Evolutionary conservation across 2,113 vertebrate species (phyloP).

Genomic region (Todiramphus saurophagus): DNA sequence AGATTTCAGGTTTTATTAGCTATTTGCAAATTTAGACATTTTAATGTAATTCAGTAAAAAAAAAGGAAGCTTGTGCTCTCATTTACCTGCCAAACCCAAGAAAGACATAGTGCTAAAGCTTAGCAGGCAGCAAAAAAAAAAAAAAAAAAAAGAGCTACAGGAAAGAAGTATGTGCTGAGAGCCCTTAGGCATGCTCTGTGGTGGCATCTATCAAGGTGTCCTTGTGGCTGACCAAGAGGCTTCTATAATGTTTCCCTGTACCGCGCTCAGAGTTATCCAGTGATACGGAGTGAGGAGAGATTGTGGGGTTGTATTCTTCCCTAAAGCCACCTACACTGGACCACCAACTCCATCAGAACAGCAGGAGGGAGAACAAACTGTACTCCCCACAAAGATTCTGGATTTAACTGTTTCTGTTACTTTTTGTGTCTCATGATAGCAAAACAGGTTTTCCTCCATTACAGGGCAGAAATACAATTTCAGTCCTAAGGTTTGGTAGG

Average conservation of each 20-base stretch:
- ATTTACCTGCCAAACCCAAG: conserved; percentile 7
- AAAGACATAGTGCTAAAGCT: neutral
- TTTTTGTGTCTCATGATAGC: neutral
- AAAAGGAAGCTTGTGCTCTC: neutral
- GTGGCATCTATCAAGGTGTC: neutral
- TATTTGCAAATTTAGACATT: neutral
- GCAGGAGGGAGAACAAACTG: neutral
- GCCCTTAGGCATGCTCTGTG: neutral
- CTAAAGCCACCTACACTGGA: neutral
- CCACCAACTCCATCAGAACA: neutral
- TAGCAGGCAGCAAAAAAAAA: neutral
- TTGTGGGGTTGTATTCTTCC: neutral
- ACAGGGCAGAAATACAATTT: neutral
- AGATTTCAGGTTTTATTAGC: neutral
- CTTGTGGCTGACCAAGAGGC: neutral
- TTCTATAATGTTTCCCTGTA: neutral
- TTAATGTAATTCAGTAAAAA: neutral
- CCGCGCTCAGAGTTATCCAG: neutral
- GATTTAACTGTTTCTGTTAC: neutral
- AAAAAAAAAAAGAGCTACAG: neutral
- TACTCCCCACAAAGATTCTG: neutral
- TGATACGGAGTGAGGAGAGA: neutral
- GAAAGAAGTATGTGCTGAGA: neutral
- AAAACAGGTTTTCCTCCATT: neutral
- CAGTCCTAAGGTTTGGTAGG: accelerated